Percentiles rank a stretch among this genome's conserved stretches.
Conservation (phyloP, 1,140 invertebrate species). For the Limonius californicus region DNA sequence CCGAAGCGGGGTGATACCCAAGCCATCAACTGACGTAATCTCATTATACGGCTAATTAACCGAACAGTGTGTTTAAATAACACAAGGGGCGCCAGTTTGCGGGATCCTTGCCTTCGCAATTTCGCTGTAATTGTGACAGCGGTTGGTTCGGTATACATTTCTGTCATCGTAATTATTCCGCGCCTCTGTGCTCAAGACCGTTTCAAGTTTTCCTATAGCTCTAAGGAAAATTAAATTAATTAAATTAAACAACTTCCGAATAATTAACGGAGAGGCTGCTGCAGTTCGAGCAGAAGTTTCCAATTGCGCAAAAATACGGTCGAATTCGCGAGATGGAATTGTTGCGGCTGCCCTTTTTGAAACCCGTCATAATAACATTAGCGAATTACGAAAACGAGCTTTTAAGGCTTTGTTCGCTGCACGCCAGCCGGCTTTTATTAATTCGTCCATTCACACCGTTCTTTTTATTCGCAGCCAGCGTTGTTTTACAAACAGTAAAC, state of each 20-base stretch:
- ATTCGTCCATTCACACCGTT: too few species aligned
- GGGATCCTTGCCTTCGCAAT: slow-evolving; percentile 1
- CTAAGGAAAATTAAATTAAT: not conserved
- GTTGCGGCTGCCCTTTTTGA: too few species aligned
- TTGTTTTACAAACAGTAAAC: too few species aligned
- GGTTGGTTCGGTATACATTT: slow-evolving; percentile 1
- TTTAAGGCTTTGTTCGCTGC: too few species aligned
- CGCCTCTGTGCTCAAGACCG: not conserved
- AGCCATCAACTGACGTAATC: not conserved
- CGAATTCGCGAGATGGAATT: not conserved
- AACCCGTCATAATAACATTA: too few species aligned
- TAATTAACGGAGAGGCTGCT: not conserved
- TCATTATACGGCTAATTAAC: slow-evolving; percentile 1
- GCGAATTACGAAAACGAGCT: too few species aligned
- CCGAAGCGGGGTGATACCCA: not conserved
- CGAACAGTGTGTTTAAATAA: slow-evolving; percentile 1
- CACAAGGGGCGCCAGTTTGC: not conserved
- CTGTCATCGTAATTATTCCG: slow-evolving; percentile 1
- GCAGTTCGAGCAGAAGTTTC: not conserved
- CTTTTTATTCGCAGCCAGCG: too few species aligned
- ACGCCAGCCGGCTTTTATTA: too few species aligned
- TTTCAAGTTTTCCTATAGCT: slow-evolving; percentile 1
- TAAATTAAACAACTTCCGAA: slow-evolving; percentile 1
- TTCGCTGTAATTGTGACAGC: not conserved
- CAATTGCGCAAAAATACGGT: not conserved